Evolutionary conservation across 2,797 vertebrate genomes (phyloP).

Genomic region (Phrynocephalus vlangalii): DNA sequence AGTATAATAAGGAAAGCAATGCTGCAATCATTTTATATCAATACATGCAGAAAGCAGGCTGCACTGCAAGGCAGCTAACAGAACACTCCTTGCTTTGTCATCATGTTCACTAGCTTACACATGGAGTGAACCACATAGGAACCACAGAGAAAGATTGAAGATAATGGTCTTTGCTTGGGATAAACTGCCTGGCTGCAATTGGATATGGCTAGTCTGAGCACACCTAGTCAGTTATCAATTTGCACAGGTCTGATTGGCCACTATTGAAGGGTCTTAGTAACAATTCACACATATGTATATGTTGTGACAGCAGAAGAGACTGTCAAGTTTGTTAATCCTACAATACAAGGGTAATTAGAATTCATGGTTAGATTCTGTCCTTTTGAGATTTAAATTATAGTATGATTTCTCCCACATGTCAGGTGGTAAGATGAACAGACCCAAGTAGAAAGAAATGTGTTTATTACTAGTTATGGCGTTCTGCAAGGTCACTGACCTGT

Average conservation of each 20-base stretch:
- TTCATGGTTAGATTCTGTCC: background rate
- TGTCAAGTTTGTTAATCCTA: background rate
- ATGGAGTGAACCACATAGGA: no score
- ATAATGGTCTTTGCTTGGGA: background rate
- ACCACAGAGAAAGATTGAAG: no score
- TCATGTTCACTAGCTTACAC: background rate
- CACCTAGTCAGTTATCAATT: background rate
- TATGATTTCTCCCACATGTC: background rate
- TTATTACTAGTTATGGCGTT: background rate
- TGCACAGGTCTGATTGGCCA: background rate
- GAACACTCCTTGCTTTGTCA: background rate
- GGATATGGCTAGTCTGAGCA: background rate
- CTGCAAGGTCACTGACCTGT: background rate
- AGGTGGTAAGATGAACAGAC: no score
- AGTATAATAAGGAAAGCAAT: background rate
- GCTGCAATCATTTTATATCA: no score
- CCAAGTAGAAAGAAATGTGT: background rate
- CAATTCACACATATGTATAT: background rate
- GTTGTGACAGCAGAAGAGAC: background rate
- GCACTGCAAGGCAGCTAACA: background rate
- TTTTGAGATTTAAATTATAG: background rate
- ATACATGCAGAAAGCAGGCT: background rate
- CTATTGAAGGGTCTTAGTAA: background rate
- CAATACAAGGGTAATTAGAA: background rate
- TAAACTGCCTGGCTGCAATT: background rate